These are phyloP conservation scores for Scaeva pyrastri DNA, from an alignment of 2,888 invertebrate species.

Conservation along the genomic window DNA sequence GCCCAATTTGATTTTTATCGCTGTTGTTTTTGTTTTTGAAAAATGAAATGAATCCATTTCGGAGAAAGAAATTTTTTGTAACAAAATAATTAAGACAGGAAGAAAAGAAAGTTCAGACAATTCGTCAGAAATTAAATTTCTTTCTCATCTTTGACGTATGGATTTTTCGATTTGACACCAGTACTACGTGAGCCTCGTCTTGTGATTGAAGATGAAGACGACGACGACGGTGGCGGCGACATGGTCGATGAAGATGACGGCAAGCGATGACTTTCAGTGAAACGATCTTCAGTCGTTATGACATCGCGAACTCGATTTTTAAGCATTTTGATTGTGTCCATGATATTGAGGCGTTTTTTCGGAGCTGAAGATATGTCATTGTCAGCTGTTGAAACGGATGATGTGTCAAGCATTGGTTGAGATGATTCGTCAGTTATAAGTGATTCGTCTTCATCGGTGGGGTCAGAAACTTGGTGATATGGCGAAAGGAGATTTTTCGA, in stretches of 20 bases:
- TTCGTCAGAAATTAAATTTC: constrained; percentile 41
- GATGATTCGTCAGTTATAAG: constrained; percentile 50
- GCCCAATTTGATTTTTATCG: constrained; percentile 1
- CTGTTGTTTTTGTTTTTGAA: constrained; percentile 34
- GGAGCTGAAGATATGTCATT: constrained; percentile 49
- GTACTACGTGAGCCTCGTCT: constrained; percentile 47
- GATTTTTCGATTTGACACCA: constrained; percentile 39
- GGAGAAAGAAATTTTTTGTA: constrained; percentile 62
- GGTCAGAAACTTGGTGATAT: constrained; percentile 58
- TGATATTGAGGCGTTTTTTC: constrained; percentile 72
- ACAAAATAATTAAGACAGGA: constrained; percentile 8
- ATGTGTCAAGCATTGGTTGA: constrained; percentile 64
- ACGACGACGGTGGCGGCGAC: too few relatives aligned
- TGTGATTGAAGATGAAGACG: constrained; percentile 24
- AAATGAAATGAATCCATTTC: constrained; percentile 42
- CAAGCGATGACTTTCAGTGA: constrained; percentile 70
- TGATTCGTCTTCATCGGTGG: constrained; percentile 39
- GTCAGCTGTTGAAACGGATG: constrained; percentile 59
- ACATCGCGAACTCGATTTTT: constrained; percentile 72
- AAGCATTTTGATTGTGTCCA: constrained; percentile 70
- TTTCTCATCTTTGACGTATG: constrained; percentile 61
- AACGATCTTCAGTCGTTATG: constrained; percentile 71
- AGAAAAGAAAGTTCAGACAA: background rate
- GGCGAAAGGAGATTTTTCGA: constrained; percentile 59
- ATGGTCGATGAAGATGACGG: constrained; percentile 57